Evolutionary conservation across 1,140 invertebrate genomes (phyloP).

Genomic region (Apis laboriosa): DNA sequence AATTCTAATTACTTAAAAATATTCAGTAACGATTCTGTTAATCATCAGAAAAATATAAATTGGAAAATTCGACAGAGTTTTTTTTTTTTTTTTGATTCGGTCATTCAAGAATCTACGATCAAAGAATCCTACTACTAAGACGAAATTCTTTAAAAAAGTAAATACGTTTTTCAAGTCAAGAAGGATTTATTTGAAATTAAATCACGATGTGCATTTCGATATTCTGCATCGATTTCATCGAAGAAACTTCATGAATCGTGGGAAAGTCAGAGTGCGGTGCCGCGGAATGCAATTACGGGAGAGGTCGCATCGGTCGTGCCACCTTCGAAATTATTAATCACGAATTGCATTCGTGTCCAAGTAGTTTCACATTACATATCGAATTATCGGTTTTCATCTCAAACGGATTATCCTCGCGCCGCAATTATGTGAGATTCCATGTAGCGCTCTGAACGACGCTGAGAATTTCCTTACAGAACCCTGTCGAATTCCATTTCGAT

Average conservation of each 20-base stretch:
- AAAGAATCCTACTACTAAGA: no score
- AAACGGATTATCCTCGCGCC: slow-evolving; percentile 38
- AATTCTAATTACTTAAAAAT: neutral
- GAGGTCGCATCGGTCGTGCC: neutral
- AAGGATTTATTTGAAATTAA: neutral
- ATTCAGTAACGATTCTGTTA: neutral
- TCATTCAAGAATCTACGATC: no score
- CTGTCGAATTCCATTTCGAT: neutral
- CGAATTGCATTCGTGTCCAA: slow-evolving; percentile 35
- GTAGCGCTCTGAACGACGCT: slow-evolving; percentile 5
- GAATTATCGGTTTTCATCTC: slow-evolving; percentile 54
- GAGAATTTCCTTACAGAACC: slow-evolving; percentile 41
- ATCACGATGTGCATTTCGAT: neutral
- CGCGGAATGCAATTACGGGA: slow-evolving; percentile 40
- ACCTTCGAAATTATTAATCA: slow-evolving; percentile 58
- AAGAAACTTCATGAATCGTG: neutral
- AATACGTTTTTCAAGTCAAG: neutral
- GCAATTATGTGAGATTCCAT: slow-evolving; percentile 44
- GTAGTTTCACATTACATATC: slow-evolving; percentile 43
- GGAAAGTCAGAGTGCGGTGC: neutral
- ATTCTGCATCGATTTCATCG: neutral
- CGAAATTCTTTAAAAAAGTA: no score
- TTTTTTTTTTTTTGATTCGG: no score
- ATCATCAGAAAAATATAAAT: no score
- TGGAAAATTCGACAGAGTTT: no score